Base-by-base conservation (phyloP, 2,888 invertebrate genomes). In the Meliscaeva auricollis region DNA sequence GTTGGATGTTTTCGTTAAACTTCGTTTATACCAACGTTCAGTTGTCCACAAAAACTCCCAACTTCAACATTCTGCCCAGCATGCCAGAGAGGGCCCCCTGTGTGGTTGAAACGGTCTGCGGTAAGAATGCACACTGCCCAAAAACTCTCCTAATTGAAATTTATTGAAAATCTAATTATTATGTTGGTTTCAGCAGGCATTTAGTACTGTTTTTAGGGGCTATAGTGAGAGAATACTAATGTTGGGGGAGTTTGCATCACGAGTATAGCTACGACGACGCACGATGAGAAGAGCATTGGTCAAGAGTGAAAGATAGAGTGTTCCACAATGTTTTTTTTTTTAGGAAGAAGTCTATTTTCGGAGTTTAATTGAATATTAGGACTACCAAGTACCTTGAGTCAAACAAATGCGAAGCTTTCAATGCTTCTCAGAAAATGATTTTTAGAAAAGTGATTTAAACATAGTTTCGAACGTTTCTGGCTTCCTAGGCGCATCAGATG, bases 111-210 rank as follows among this genome's bases (percentile, higher is more conserved):
- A 41, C 6, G 70, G 50, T 38, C 44, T 62, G 60, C 66, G 58
- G 46, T 69, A 64, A 41, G 41, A 26, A 66, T 44, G 17, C 26
- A 44, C 56, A 44, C 56, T 66, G 69, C 13, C 60, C 30, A 60
- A 76, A 76, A 72, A 76, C 46, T 66, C 41, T 13, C 13, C 41
- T 85, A 81, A 85, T 85, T 85, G 81, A 77, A 85, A 85, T 85
- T 85, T 85, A 85, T 85, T 76, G 85, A 76, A 81, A 85, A 85
- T 85, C 85, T 80, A 85, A 81, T 81, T 85, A 85, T 80, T 85
- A 85, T 80, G 52, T 44, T 41, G 85, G 76, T 73, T 64, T 60
- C 26, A 35, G 32, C 50, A 41, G 41, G 50, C 41, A 60, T 80
- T 69, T 58, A 66, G 62, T 64, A 64, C 46, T 15, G n/a, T 64